Evolutionary conservation across 1,140 invertebrate species (phyloP).

Genomic region (Maniola jurtina): DNA sequence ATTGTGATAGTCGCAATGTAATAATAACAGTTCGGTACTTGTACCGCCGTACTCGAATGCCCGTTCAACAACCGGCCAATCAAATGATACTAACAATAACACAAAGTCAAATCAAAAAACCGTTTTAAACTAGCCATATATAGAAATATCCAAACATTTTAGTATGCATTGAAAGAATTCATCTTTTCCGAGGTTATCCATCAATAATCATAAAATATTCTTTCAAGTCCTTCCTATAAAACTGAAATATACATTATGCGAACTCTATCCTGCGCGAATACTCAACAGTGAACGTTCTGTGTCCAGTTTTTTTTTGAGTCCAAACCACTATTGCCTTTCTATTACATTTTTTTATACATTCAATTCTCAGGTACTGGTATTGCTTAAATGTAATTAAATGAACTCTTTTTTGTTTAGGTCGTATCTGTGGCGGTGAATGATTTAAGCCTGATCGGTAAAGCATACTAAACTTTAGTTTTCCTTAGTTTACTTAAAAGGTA

Average conservation of each 20-base stretch:
- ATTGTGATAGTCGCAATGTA: too few species aligned
- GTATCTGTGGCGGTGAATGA: not conserved
- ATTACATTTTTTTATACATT: slow-evolving; percentile 53
- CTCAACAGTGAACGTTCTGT: slow-evolving; percentile 38
- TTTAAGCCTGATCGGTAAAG: slow-evolving; percentile 19
- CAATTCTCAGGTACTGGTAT: slow-evolving; percentile 73
- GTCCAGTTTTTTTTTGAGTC: slow-evolving; percentile 39
- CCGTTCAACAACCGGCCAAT: slow-evolving; percentile 31
- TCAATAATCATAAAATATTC: too few species aligned
- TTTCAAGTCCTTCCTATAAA: too few species aligned
- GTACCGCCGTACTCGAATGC: slow-evolving; percentile 8
- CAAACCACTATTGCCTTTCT: slow-evolving; percentile 57
- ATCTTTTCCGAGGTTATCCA: too few species aligned
- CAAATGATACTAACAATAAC: slow-evolving; percentile 30
- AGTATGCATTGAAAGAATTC: not conserved
- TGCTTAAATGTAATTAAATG: slow-evolving; percentile 62
- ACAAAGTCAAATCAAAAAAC: slow-evolving; percentile 30
- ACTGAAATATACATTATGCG: slow-evolving; percentile 8
- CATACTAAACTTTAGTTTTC: too few species aligned
- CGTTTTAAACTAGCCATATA: not conserved
- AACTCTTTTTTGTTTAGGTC: slow-evolving; percentile 19
- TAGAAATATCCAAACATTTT: not conserved
- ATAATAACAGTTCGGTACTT: not conserved
- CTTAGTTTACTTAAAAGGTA: too few species aligned
- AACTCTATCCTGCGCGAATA: slow-evolving; percentile 25